Percentiles rank a stretch among this genome's conserved stretches.
These are phyloP conservation scores for Proterorhinus semilunaris DNA, from an alignment of 2,113 vertebrate species.

Conservation along the genomic window DNA sequence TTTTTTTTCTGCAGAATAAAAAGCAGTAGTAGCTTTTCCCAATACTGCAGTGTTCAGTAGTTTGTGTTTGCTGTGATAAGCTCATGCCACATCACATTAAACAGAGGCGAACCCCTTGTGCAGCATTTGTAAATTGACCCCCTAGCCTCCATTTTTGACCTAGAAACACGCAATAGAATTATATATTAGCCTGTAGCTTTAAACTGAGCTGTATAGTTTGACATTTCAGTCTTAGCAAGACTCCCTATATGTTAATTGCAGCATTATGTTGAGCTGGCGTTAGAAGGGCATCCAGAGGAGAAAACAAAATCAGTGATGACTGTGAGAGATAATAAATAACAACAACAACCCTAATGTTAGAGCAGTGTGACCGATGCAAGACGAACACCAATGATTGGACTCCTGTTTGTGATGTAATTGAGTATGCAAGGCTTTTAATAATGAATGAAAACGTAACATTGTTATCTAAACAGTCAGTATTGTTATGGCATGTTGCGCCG, in stretches of 20 bases:
- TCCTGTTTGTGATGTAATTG: background rate
- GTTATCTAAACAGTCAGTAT: background rate
- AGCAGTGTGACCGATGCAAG: too few relatives aligned
- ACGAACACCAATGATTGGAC: too few relatives aligned
- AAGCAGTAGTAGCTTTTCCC: background rate
- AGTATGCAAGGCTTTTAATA: background rate
- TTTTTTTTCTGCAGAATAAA: background rate
- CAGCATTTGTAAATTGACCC: conserved; percentile 12
- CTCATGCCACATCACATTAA: conserved; percentile 39
- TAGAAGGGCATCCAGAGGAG: too few relatives aligned
- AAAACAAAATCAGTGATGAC: too few relatives aligned
- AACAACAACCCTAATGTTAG: too few relatives aligned
- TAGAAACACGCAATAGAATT: too few relatives aligned
- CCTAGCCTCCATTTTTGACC: background rate
- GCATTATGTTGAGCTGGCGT: too few relatives aligned
- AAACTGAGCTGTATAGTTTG: too few relatives aligned
- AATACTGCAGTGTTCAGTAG: background rate
- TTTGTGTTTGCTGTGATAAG: conserved; percentile 8
- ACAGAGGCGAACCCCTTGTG: conserved; percentile 1
- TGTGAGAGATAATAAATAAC: too few relatives aligned
- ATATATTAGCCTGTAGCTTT: too few relatives aligned
- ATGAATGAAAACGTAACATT: background rate
- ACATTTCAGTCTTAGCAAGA: too few relatives aligned
- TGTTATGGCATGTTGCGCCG: background rate
- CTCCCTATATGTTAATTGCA: too few relatives aligned